Conservation (phyloP, 2,888 invertebrate species). For the Chrysodeixis includens region DNA sequence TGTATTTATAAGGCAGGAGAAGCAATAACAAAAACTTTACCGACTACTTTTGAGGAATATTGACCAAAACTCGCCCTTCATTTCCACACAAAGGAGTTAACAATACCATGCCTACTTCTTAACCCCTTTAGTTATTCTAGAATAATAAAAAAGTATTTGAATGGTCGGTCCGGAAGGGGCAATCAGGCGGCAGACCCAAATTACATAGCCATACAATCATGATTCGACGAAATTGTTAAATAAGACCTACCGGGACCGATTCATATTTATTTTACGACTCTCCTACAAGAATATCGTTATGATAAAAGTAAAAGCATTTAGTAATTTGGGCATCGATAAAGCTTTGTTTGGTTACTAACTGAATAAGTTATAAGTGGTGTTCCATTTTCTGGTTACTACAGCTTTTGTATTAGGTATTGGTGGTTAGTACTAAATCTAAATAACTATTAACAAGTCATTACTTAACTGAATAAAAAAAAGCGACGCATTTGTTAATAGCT, state of each 20-base stretch:
- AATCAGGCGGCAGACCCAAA: conserved; percentile 51
- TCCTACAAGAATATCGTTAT: conserved; percentile 44
- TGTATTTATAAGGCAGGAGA: too few relatives aligned
- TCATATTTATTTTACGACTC: conserved; percentile 54
- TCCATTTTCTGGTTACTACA: not conserved
- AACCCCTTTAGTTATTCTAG: conserved; percentile 33
- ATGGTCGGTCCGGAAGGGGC: conserved; percentile 50
- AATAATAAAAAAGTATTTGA: conserved; percentile 45
- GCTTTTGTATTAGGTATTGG: too few relatives aligned
- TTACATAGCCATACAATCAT: conserved; percentile 56
- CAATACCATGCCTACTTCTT: conserved; percentile 17
- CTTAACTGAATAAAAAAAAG: too few relatives aligned
- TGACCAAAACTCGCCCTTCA: not conserved
- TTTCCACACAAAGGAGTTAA: conserved; percentile 8
- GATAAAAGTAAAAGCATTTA: conserved; percentile 44
- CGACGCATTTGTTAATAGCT: too few relatives aligned
- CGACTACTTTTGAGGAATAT: too few relatives aligned
- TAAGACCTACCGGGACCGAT: conserved; percentile 47
- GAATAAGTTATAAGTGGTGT: not conserved
- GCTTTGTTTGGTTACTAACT: not conserved
- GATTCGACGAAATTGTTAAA: conserved; percentile 51
- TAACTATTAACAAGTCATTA: too few relatives aligned
- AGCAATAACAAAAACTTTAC: too few relatives aligned
- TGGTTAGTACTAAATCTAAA: too few relatives aligned
- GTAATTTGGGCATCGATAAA: conserved; percentile 17